Conservation (phyloP, 2,888 invertebrate species). For the Tridacna crocea region DNA sequence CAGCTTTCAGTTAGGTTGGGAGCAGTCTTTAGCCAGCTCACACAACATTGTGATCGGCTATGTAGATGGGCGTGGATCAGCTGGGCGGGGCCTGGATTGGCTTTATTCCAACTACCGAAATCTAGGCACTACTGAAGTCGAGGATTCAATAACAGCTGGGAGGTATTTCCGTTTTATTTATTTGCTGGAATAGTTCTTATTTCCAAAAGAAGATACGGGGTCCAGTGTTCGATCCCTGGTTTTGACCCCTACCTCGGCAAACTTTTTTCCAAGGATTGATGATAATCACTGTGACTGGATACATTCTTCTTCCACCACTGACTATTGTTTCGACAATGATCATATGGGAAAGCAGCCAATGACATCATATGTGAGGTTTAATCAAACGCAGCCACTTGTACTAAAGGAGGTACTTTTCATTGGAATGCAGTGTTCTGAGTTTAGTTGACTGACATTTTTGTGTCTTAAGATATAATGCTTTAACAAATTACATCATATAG, state of each 20-base stretch:
- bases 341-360: no score
- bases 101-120: slow-evolving; percentile 93
- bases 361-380: no score
- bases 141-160: slow-evolving; percentile 94
- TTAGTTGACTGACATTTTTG: no score
- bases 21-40: slow-evolving; percentile 93
- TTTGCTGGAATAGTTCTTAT: neutral
- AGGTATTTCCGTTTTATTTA: slow-evolving; percentile 66
- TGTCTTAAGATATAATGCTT: no score
- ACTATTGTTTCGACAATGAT: no score
- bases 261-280: neutral
- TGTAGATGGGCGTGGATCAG: slow-evolving; percentile 96
- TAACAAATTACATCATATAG: no score
- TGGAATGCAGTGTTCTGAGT: no score
- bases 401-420: no score
- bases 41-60: slow-evolving; percentile 95
- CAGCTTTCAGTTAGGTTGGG: slow-evolving; percentile 94
- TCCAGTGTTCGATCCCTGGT: no score
- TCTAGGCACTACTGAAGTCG: slow-evolving; percentile 96
- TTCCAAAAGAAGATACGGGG: no score
- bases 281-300: neutral
- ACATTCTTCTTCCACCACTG: neutral
- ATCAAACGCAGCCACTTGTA: no score
- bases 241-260: no score
- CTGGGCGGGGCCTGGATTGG: slow-evolving; percentile 93